These are phyloP conservation scores for Tetragnatha montana DNA, from an alignment of 2,888 invertebrate species.

Conservation along the genomic window DNA sequence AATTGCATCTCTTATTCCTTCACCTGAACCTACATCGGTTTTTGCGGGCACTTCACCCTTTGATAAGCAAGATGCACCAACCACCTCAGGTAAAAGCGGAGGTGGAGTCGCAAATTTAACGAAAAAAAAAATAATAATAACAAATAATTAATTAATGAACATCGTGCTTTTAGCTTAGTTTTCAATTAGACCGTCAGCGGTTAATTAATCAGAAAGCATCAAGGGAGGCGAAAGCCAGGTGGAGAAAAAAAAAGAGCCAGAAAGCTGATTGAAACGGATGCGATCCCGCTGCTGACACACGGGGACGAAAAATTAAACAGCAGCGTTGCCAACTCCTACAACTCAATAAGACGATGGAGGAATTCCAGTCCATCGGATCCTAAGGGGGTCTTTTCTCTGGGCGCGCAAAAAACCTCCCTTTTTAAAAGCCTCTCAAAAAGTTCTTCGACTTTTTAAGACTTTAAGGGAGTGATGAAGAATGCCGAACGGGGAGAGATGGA, in stretches of 20 bases:
- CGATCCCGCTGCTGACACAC: not conserved
- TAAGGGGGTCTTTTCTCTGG: not conserved
- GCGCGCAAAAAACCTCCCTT: not conserved
- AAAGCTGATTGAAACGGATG: constrained; percentile 5
- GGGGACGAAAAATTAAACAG: constrained; percentile 27
- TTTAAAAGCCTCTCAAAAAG: constrained; percentile 51
- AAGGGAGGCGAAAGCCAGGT: not conserved
- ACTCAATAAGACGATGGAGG: constrained; percentile 16
- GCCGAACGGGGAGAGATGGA: not conserved
- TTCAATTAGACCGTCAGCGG: constrained; percentile 2
- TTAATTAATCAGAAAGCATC: constrained; percentile 18
- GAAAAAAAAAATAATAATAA: not conserved
- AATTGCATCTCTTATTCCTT: no score
- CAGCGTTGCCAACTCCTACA: constrained; percentile 9
- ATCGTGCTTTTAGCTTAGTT: not conserved
- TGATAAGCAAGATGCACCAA: no score
- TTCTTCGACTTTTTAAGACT: constrained; percentile 34
- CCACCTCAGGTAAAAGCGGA: not conserved
- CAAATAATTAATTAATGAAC: not conserved
- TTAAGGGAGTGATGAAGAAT: constrained; percentile 1
- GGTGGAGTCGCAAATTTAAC: not conserved
- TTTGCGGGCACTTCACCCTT: no score
- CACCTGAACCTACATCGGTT: no score
- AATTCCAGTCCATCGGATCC: constrained; percentile 46
- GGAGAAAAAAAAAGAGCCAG: not conserved